Evolutionary conservation across 2,888 invertebrate genomes (phyloP).

Genomic region (Marronus borbonicus): DNA sequence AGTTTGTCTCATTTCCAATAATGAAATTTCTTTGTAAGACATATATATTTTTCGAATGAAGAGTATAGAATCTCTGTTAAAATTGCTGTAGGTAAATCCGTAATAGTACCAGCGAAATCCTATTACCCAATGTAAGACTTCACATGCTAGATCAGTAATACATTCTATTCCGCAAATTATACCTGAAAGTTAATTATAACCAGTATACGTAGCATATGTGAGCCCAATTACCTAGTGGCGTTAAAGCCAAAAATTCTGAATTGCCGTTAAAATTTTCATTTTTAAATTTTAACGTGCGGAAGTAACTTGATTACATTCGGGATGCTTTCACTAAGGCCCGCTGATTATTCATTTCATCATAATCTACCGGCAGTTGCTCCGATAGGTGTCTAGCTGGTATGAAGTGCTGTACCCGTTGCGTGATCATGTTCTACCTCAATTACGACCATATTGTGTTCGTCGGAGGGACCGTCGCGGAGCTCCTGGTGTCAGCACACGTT

Average conservation of each 20-base stretch:
- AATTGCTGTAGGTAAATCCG: too few species aligned
- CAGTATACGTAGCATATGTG: background rate
- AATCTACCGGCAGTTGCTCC: constrained; percentile 54
- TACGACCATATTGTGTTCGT: constrained; percentile 43
- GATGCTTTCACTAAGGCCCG: constrained; percentile 6
- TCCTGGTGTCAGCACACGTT: constrained; percentile 47
- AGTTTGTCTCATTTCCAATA: too few species aligned
- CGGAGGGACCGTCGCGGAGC: constrained; percentile 43
- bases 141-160: too few species aligned
- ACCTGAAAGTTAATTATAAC: too few species aligned
- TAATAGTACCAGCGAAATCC: too few species aligned
- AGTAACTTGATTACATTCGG: constrained; percentile 34
- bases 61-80: too few species aligned
- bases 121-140: too few species aligned
- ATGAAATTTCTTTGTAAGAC: too few species aligned
- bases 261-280: background rate
- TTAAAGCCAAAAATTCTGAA: background rate
- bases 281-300: constrained; percentile 18
- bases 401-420: constrained; percentile 30
- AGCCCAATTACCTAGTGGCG: background rate
- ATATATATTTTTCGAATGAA: too few species aligned
- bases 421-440: constrained; percentile 48
- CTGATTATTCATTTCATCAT: constrained; percentile 58
- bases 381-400: constrained; percentile 40
- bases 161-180: too few species aligned